Evolutionary conservation across 2,113 vertebrate genomes (phyloP), one percentile per base, ranked within the genome.

Genomic region (Zootoca vivipara): DNA sequence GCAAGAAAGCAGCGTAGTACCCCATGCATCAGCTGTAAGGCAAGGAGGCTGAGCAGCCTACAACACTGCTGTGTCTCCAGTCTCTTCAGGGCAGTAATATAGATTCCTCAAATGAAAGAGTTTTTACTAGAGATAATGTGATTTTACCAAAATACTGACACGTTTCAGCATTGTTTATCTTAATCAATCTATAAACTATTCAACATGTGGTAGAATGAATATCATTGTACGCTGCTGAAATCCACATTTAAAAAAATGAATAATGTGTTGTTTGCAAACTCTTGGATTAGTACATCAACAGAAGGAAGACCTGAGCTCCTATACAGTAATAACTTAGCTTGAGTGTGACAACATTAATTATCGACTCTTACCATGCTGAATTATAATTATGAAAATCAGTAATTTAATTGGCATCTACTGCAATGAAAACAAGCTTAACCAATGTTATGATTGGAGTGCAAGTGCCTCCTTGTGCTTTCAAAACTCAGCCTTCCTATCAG

Each of bases 401-500:
- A 95, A 96, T 95, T 96, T 96, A 97, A 97, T 96, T 96, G 95
- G 89, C 91, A 92, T 95, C 88, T 94, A 90, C 92, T 93, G 86
- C 89, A 95, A 93, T 95, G 93, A 95, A 96, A 96, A 95, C 92
- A 95, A 89, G 92, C 90, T 78, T 91, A 83, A 92, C 91, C 91
- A 90, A 92, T 86, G 90, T 87, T 82, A 93, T 94, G 94, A 94
- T 93, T 89, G 91, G 86, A 95, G 89, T 90, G 74, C 85, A 16
- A 24, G 89, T 92, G 83, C 92, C 78, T 90, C 94, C 89, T 52
- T 52, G 46, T 70, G 91, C 90, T 95, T 96, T 95, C 83, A 87
- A 70, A 90, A 91, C 87, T 94, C 91, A 89, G 89, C 88, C 85
- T 91, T 95, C 58, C 87, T 95, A 83, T 86, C 90, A 95, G 93